Evolutionary conservation across 2,888 invertebrate species (phyloP).

Genomic region (Strigamia crassipes): DNA sequence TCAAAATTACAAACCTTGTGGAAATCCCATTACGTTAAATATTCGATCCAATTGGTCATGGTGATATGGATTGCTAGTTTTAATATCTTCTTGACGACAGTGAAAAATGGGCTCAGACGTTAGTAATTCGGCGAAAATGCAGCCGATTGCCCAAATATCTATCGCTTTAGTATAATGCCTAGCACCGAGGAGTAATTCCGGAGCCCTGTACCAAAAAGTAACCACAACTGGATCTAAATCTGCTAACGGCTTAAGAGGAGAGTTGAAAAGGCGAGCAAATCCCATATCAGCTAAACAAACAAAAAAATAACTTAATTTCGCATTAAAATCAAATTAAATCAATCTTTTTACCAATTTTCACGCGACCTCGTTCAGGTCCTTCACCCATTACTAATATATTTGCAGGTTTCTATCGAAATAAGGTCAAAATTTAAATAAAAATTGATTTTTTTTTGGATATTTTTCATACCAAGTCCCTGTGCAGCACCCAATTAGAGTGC

Average conservation of each 20-base stretch:
- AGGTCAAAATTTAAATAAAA: neutral
- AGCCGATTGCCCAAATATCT: constrained; percentile 98
- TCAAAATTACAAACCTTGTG: constrained; percentile 63
- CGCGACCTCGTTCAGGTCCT: constrained; percentile 92
- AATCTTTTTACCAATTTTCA: constrained; percentile 74
- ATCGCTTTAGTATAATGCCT: constrained; percentile 98
- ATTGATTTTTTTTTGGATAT: neutral
- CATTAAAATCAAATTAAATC: neutral
- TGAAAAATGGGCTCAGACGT: constrained; percentile 99
- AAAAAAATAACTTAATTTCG: neutral
- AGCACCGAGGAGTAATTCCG: constrained; percentile 90
- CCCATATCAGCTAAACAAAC: constrained; percentile 90
- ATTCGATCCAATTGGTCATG: constrained; percentile 98
- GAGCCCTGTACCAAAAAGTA: constrained; percentile 99
- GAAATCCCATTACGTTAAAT: constrained; percentile 99
- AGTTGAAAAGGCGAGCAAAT: constrained; percentile 96
- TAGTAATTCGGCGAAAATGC: constrained; percentile 97
- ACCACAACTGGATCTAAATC: constrained; percentile 99
- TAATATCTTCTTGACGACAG: constrained; percentile 98
- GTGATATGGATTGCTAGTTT: constrained; percentile 98
- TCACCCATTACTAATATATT: constrained; percentile 99
- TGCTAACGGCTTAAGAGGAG: constrained; percentile 94
- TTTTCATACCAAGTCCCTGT: constrained; percentile 81
- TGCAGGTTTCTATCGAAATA: constrained; percentile 80
- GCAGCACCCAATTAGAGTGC: constrained; percentile 98